Percentiles rank a stretch among this genome's conserved stretches.
phyloP scores from a whole-genome alignment of 1,140 invertebrate species.

The Pseudomyrmex cubaensis region DNA sequence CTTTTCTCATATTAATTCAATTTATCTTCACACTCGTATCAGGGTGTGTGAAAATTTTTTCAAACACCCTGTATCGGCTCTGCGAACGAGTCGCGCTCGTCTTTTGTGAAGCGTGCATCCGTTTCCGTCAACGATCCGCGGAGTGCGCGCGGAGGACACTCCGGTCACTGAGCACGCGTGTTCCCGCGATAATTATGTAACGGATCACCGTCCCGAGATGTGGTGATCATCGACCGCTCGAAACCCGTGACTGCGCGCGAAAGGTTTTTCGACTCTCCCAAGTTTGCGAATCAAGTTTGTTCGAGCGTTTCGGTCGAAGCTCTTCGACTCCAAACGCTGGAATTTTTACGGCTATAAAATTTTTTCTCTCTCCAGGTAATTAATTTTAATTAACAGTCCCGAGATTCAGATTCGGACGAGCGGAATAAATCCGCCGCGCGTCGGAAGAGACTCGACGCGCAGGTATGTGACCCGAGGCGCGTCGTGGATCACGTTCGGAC shows the following conservation, averaged over 20 bases:
- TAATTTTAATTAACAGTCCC: conserved; percentile 14
- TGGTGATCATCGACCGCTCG: conserved; percentile 16
- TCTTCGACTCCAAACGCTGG: neutral
- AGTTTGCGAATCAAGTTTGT: neutral
- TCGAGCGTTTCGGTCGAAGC: too few relatives aligned
- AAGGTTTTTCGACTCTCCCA: neutral
- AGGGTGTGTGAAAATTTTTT: too few relatives aligned
- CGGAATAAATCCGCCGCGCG: neutral
- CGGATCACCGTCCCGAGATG: conserved; percentile 17
- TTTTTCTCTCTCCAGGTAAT: neutral
- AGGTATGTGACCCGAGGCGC: neutral
- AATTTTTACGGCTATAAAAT: too few relatives aligned
- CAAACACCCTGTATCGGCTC: conserved; percentile 7
- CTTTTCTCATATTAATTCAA: too few relatives aligned
- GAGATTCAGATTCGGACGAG: neutral
- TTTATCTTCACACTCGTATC: too few relatives aligned
- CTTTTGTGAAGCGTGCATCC: conserved; percentile 84
- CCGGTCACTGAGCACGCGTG: conserved; percentile 80
- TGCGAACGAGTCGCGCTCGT: conserved; percentile 67
- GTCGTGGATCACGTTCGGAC: conserved; percentile 14
- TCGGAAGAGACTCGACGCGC: neutral
- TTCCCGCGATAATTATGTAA: conserved; percentile 76
- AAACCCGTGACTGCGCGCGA: neutral
- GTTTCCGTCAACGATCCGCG: conserved; percentile 79
- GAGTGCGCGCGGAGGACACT: conserved; percentile 79